Base-by-base conservation (phyloP, 2,888 invertebrate genomes). In the Aromia moschata region DNA sequence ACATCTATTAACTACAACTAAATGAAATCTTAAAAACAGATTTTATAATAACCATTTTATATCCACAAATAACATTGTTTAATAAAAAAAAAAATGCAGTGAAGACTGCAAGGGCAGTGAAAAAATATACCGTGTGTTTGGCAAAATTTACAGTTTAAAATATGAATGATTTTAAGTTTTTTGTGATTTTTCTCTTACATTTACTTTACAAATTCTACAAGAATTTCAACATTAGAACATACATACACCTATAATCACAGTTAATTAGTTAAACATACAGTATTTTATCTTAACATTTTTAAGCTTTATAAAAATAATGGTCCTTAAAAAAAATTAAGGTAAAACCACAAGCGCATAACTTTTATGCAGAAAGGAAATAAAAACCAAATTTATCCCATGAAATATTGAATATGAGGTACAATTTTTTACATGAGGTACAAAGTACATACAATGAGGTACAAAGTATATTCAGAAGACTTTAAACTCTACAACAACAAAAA, bases 41-140 rank as follows among this genome's bases (percentile, higher is more conserved):
- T 17, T 40, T 4, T 16, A 40, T 17, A 40, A 25, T 25, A 25
- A 25, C 25, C 11, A 1, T 18, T 17, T 45, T 46, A 15, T 18
- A 31, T 46, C 9, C 31, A 31, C 16, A 46, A 33, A 16, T 33
- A 44, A 44, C 25, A 43, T 12, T 12, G 9, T 10, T 11, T 46
- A 31, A 16, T 16, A 45, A 31, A n/a, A 4, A 9, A 1, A 10
- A 15, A 4, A 14, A 14, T 16, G 16, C 9, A 16, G 12, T 17
- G 12, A 47, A 47, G 37, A 37, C 18, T 47, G 20, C 43, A 14
- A n/a, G 37, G 47, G 47, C 36, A 47, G 47, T 36, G 18, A 47
- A 47, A 10, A 46, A 46, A 17, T 38, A 40, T 17, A 40, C 15
- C 17, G 10, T 36, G 2, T 36, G 36, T 25, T 43, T 12, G 7